Conservation (phyloP, 2,888 invertebrate genomes). For the Bhutanitis thaidina region DNA sequence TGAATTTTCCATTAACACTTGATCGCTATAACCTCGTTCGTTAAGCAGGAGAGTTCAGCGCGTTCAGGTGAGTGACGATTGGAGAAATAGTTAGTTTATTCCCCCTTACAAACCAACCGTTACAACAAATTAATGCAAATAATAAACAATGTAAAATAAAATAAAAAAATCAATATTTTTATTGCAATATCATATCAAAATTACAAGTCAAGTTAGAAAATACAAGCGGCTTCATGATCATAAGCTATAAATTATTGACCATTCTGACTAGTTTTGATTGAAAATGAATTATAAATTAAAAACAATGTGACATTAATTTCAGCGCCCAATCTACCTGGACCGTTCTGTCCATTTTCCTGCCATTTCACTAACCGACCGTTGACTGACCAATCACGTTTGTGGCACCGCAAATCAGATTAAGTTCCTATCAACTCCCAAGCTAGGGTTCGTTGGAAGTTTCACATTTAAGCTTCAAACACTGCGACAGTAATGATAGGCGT, state of each 20-base stretch:
- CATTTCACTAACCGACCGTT: conserved; percentile 37
- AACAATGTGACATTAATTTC: neutral
- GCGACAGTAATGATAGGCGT: neutral
- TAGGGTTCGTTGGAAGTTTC: neutral
- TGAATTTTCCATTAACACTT: no score
- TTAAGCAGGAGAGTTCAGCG: no score
- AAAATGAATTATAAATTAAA: neutral
- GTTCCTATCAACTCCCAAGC: conserved; percentile 31
- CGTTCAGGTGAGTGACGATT: no score
- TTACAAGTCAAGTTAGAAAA: no score
- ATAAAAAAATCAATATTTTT: no score
- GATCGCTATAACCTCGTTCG: no score
- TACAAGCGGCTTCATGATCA: no score
- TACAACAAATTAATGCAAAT: no score
- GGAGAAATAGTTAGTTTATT: no score
- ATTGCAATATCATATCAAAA: no score
- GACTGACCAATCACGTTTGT: conserved; percentile 30
- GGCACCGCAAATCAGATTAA: conserved; percentile 48
- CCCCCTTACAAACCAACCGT: no score
- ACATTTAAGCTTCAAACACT: neutral
- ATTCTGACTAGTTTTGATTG: neutral
- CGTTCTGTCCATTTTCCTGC: conserved; percentile 37
- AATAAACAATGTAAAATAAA: no score
- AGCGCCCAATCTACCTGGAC: neutral
- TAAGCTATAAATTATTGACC: neutral